phyloP scores from a whole-genome alignment of 2,888 invertebrate species.

The Dynastes hyllus region DNA sequence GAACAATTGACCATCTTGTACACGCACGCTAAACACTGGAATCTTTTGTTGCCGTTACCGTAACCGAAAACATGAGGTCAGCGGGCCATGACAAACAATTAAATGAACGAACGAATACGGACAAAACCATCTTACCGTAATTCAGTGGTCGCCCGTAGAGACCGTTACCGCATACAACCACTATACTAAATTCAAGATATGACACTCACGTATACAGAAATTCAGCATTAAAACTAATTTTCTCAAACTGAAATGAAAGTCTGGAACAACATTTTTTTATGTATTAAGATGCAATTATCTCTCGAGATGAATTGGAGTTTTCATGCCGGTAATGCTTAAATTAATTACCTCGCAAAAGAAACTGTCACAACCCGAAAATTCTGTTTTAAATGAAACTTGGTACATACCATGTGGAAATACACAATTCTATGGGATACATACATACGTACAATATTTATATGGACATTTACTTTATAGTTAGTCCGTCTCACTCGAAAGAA shows the following conservation, averaged over 20 bases:
- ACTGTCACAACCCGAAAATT: too few species aligned
- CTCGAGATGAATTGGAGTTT: too few species aligned
- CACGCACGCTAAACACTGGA: constrained; percentile 30
- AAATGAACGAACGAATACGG: constrained; percentile 43
- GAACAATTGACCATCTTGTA: constrained; percentile 45
- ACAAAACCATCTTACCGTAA: constrained; percentile 40
- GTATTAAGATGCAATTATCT: too few species aligned
- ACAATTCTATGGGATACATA: too few species aligned
- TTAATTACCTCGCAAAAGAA: too few species aligned
- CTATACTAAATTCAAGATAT: constrained; percentile 21
- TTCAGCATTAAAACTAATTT: constrained; percentile 27
- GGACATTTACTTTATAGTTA: too few species aligned
- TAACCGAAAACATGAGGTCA: constrained; percentile 43
- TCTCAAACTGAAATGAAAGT: neutral
- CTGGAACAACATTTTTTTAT: too few species aligned
- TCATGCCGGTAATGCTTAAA: too few species aligned
- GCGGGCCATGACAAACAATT: constrained; percentile 47
- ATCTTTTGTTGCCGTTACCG: constrained; percentile 46
- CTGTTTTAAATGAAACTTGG: too few species aligned
- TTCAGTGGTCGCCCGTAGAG: constrained; percentile 31
- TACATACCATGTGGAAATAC: too few species aligned
- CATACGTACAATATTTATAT: too few species aligned
- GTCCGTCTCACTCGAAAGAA: too few species aligned
- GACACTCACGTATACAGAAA: constrained; percentile 21
- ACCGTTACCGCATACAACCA: constrained; percentile 17